phyloP scores from a whole-genome alignment of 2,797 vertebrate species.

The Dallia pectoralis region DNA sequence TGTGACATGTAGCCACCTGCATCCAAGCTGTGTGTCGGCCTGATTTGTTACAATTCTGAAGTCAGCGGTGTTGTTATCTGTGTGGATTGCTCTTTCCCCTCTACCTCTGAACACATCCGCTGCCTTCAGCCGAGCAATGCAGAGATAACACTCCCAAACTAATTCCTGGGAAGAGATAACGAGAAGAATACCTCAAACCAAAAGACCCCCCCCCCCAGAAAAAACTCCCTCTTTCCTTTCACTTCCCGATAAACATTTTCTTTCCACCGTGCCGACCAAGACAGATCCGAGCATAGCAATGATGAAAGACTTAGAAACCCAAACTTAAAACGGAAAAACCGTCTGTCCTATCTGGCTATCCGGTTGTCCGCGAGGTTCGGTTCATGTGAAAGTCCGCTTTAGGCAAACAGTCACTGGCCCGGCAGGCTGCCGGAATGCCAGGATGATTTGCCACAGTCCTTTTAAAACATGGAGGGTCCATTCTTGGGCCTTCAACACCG shows the following conservation, averaged over 20 bases:
- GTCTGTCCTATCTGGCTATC: constrained; percentile 35
- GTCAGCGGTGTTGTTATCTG: constrained; percentile 63
- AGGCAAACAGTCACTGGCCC: constrained; percentile 28
- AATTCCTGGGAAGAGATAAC: constrained; percentile 63
- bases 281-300: constrained; percentile 63
- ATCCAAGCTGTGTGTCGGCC: constrained; percentile 24
- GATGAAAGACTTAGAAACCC: constrained; percentile 69
- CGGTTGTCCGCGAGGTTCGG: constrained; percentile 37
- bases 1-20: constrained; percentile 64
- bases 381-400: constrained; percentile 27
- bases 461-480: constrained; percentile 31
- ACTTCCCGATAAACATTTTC: constrained; percentile 63
- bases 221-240: constrained; percentile 10
- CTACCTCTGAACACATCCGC: constrained; percentile 52
- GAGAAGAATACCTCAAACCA: constrained; percentile 22
- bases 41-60: constrained; percentile 64
- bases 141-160: constrained; percentile 54
- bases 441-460: constrained; percentile 25
- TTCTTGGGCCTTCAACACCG: constrained; percentile 26
- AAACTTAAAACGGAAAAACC: constrained; percentile 47
- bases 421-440: constrained; percentile 9
- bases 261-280: constrained; percentile 52
- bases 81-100: constrained; percentile 45
- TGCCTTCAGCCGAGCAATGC: constrained; percentile 43
- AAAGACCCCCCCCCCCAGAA: neutral